phyloP scores from a whole-genome alignment of 2,113 vertebrate genomes.

The Picathartes gymnocephalus region DNA sequence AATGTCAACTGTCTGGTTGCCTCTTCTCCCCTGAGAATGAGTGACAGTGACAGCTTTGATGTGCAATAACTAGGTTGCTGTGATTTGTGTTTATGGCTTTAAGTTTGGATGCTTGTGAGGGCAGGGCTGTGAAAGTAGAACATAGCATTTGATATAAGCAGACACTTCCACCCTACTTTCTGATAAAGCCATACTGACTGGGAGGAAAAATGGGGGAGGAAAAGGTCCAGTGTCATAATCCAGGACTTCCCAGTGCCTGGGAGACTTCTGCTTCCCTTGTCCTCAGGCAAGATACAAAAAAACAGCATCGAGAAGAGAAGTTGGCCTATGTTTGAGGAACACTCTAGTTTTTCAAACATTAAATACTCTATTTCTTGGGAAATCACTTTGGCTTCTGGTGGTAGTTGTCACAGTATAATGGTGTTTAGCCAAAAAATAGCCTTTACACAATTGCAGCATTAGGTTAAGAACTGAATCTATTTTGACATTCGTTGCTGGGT shows the following conservation, averaged over 20 bases:
- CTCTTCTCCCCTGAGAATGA: not conserved
- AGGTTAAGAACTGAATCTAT: not conserved
- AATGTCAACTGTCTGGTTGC: constrained; percentile 24
- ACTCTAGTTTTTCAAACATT: not conserved
- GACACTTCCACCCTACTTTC: not conserved
- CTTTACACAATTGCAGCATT: not conserved
- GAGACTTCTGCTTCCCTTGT: not conserved
- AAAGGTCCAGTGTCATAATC: not conserved
- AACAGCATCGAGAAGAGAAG: not conserved
- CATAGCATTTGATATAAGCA: not conserved
- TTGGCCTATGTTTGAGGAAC: not conserved
- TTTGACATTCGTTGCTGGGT: not conserved
- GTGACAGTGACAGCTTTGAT: constrained; percentile 1
- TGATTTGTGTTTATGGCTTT: not conserved
- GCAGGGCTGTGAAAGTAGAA: not conserved
- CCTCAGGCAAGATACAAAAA: not conserved
- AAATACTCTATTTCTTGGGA: not conserved
- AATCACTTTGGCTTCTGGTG: not conserved
- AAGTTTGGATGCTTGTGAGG: not conserved
- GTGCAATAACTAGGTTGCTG: not conserved
- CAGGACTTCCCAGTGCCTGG: not conserved
- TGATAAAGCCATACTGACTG: not conserved
- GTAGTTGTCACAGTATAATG: not conserved
- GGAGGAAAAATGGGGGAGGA: not conserved
- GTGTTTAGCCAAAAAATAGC: not conserved